phyloP scores from a whole-genome alignment of 2,888 invertebrate genomes.

The Lacanobia oleracea region DNA sequence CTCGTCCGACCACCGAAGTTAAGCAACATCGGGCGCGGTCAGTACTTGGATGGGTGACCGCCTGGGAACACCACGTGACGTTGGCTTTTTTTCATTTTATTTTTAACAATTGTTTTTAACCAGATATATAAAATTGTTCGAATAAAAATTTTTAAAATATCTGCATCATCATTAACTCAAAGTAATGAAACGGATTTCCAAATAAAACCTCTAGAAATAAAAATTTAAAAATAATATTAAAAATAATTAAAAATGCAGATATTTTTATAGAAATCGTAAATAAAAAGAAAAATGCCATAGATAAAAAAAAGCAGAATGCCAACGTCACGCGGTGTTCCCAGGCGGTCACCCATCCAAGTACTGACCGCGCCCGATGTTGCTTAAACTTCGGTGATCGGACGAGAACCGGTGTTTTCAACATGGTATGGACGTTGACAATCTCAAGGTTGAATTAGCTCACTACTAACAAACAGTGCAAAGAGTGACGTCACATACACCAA shows the following conservation, averaged over 20 bases:
- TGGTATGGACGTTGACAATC: slow-evolving; percentile 81
- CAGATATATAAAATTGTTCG: too few relatives aligned
- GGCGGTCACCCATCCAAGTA: slow-evolving; percentile 85
- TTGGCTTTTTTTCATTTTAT: slow-evolving; percentile 69
- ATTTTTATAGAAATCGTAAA: too few relatives aligned
- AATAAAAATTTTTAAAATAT: too few relatives aligned
- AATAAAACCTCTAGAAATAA: too few relatives aligned
- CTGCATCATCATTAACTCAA: too few relatives aligned
- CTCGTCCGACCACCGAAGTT: slow-evolving; percentile 89
- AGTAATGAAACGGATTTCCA: too few relatives aligned
- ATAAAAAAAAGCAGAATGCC: slow-evolving; percentile 51
- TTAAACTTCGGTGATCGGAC: slow-evolving; percentile 88
- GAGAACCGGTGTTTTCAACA: slow-evolving; percentile 88
- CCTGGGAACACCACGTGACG: slow-evolving; percentile 86
- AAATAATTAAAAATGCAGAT: too few relatives aligned
- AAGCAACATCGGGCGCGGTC: slow-evolving; percentile 88
- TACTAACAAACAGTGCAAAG: too few relatives aligned
- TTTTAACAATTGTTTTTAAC: too few relatives aligned
- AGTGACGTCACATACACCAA: too few relatives aligned
- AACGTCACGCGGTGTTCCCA: slow-evolving; percentile 79
- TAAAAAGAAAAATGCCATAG: too few relatives aligned
- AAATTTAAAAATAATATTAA: too few relatives aligned
- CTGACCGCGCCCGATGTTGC: slow-evolving; percentile 84
- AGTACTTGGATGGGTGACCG: slow-evolving; percentile 89
- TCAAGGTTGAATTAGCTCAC: slow-evolving; percentile 14